Base-by-base conservation (phyloP, 2,888 invertebrate species). In the Mantis religiosa region DNA sequence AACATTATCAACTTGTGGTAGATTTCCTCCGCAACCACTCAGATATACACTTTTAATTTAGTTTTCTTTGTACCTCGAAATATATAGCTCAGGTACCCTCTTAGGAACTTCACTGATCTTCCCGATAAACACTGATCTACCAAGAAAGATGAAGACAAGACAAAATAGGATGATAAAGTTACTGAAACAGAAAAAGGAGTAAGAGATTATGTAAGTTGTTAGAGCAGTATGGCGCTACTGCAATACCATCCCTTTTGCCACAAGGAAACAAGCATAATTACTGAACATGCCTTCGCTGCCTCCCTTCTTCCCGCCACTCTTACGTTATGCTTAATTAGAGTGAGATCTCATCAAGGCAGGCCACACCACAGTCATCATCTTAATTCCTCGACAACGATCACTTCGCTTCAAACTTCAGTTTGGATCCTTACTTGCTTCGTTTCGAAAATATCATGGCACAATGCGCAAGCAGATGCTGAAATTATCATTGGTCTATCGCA, bases 281-380 rank as follows among this genome's bases (percentile, higher is more conserved):
- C 86, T 41, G 85, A 47, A 47, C 85, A 85, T 54, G 85, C 47
- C 54, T 54, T 47, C 27, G 15, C 47, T 9, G 25, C 47, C 85
- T 47, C 28, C 47, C 47, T 47, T 14, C 86, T 30, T 15, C 28
- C 86, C 54, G 30, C 28, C 27, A 86, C 71, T 86, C 41, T 88
- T 83, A 71, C 89, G 71, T 85, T 85, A 83, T 89, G 89, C 89
- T 89, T 89, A 89, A 89, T 89, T 89, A 89, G 88, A 71, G 30
- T 83, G 41, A 88, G 89, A 89, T 89, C 89, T 89, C 83, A 89
- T 84, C 89, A 84, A 89, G 89, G 81, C 84, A 54, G 86, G 86
- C 71, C 86, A 86, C 20, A 54, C 82, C 81, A 81, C 86, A 28
- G 30, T 27, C 28, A 54, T 54, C 54, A 81, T 71, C 86, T 86